Evolutionary conservation across 2,888 invertebrate species (phyloP).

Genomic region (Parnassius glacialis): DNA sequence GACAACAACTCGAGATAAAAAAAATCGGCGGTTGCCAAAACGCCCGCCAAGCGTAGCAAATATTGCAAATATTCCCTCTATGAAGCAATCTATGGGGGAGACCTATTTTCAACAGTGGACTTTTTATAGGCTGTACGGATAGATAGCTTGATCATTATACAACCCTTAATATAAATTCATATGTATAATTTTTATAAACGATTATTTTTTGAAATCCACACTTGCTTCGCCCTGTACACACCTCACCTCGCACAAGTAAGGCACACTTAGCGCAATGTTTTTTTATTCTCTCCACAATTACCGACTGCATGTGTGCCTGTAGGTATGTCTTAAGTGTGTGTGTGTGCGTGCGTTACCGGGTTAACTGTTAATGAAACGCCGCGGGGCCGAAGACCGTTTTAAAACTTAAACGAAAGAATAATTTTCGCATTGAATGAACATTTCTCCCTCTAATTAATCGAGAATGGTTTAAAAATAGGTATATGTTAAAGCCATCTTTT

Average conservation of each 20-base stretch:
- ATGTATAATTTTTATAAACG: neutral
- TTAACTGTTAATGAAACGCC: constrained; percentile 42
- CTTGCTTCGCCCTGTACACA: constrained; percentile 44
- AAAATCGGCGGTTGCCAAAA: too few species aligned
- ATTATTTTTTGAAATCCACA: constrained; percentile 13
- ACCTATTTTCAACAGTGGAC: too few species aligned
- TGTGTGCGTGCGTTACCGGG: constrained; percentile 33
- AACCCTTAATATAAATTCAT: too few species aligned
- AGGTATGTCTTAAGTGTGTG: constrained; percentile 31
- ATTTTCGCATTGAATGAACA: neutral
- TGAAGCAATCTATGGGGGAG: too few species aligned
- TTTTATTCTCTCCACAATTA: constrained; percentile 77
- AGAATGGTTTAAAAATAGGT: neutral
- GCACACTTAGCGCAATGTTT: constrained; percentile 76
- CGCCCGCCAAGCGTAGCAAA: too few species aligned
- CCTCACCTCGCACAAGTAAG: constrained; percentile 70
- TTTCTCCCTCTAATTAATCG: neutral
- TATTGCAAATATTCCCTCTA: too few species aligned
- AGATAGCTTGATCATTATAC: too few species aligned
- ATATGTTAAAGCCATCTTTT: too few species aligned
- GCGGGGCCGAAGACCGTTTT: constrained; percentile 31
- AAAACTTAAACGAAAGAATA: constrained; percentile 27
- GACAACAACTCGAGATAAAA: too few species aligned
- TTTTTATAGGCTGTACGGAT: too few species aligned
- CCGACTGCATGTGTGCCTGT: constrained; percentile 42